Base-by-base conservation (phyloP, 2,888 invertebrate genomes). In the Epirrhoe tristata region DNA sequence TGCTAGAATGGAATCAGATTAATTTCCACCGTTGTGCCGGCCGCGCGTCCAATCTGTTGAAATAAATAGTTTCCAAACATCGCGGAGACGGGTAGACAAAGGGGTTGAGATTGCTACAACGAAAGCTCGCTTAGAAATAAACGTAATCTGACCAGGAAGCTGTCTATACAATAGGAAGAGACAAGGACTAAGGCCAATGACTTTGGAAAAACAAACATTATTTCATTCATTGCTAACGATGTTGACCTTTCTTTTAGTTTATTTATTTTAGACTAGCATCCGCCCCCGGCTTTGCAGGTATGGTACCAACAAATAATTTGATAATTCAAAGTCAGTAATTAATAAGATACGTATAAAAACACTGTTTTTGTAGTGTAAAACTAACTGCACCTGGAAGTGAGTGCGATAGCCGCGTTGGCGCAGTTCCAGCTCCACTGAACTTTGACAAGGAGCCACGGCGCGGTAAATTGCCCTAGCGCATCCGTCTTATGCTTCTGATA, bases 351-450 rank as follows among this genome's bases (percentile, higher is more conserved):
- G 6, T 12, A 51, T 43, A 7, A 50, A 58, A 58, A 57, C 24
- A 61, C 32, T 61, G 52, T 63, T 63, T 58, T 51, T 62, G 79
- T 74, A 80, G 80, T 81, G 77, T 57, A 73, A 69, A 43, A 43
- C 39, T 43, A 43, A 70, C 70, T 80, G 83, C 89, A 90, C 89
- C 91, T 91, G 90, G 90, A 90, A 91, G 90, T 88, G 82, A 79
- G 78, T 80, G 80, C 81, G 72, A 77, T 83, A 87, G 86, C 85
- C 85, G 85, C 81, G 74, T 91, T 92, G 93, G 93, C 92, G 73
- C 72, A 71, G 66, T 81, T 91, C 92, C 92, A 93, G 91, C 84
- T 87, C 92, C 76, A 93, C 89, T 93, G 91, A 93, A 92, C 93
- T 93, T 92, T 93, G 91, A 90, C 90, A 90, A 89, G 80, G 80